Base-by-base conservation (phyloP, 1,140 invertebrate genomes). In the Caerostris extrusa region DNA sequence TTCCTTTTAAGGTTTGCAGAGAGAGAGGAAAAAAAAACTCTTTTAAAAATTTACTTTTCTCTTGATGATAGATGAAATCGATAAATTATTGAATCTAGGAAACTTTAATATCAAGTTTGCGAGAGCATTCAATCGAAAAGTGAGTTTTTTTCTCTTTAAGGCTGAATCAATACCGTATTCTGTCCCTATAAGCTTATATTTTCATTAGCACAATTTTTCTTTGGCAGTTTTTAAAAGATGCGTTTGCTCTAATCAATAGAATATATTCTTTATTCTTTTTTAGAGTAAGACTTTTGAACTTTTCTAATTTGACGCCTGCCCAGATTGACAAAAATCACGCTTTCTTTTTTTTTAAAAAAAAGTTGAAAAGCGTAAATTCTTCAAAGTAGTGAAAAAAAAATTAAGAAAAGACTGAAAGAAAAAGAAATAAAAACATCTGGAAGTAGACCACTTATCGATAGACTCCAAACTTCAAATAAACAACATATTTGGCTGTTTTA, bases 91-190 rank as follows among this genome's bases (percentile, higher is more conserved):
- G 88, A 90, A 90, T 90, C 55, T 60, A 71, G 61, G 56, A 53
- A 90, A 90, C 88, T 77, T 90, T 90, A 90, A 90, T 77, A 90
- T 90, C 55, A 67, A 90, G 88, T 90, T 90, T 90, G 64, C 88
- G 88, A 90, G 61, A 77, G 61, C 88, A 67, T 90, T 90, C 88
- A 90, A 34, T 90, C 88, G 67, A 90, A 56, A 90, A 90, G 88
- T 71, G n/a, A 77, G 61, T 50, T 90, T 90, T 67, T 90, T 90
- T 58, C 83, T 12, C 56, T 85, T 77, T 77, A 77, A 61, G 53
- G 19, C 88, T n/a, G 19, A 90, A 90, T 71, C 88, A 67, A 77
- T 90, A 77, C 34, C 50, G 85, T 67, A 90, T 90, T 57, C 88
- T 55, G 88, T 77, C 56, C 67, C 77, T 67, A 90, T 71, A 90